Evolutionary conservation across 2,888 invertebrate genomes (phyloP), one percentile per base, ranked within the genome.

Genomic region (Lacanobia oleracea): DNA sequence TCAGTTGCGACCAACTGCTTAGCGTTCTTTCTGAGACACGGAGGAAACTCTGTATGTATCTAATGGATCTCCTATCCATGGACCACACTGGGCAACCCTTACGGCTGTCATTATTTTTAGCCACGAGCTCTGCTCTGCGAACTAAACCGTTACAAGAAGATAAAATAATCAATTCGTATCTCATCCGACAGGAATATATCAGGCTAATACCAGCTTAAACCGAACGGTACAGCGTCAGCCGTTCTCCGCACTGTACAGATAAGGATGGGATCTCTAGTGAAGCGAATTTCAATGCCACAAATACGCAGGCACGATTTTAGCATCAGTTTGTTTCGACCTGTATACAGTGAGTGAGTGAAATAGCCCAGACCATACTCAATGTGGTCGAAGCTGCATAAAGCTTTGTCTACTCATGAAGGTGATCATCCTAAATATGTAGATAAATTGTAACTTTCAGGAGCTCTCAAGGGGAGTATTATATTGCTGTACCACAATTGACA

Each of bases 191-290:
- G 10, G 27, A 21, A 40, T 59, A 70, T 40, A 40, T 70, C 27
- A 0, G n/a, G 51, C 6, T 50, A 69, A 68, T 50, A 68, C 67
- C 9, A 45, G 18, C 48, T 69, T 9, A 43, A 68, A 40, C 40
- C 43, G 43, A 43, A 43, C 16, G 1, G 14, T 21, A n/a, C 23
- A 67, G 7, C n/a, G 2, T 23, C 7, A 4, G 21, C 21, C 12
- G 50, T 27, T 21, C 51, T 21, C 27, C n/a, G 16, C 51, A 69
- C 27, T n/a, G 2, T n/a, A 23, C 8, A 27, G 16, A 69, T 69
- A 69, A 68, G 50, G 4, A 50, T 51, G 3, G 16, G 51, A 14
- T 51, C 23, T 67, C 50, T 23, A 14, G 23, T 67, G 2, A 7
- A 50, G 43, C 27, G 12, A 7, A 9, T 27, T 43, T 21, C 27